Percentiles rank a stretch among this genome's conserved stretches.
phyloP scores from a whole-genome alignment of 2,797 vertebrate genomes.

The Mormyrops boulengeri region DNA sequence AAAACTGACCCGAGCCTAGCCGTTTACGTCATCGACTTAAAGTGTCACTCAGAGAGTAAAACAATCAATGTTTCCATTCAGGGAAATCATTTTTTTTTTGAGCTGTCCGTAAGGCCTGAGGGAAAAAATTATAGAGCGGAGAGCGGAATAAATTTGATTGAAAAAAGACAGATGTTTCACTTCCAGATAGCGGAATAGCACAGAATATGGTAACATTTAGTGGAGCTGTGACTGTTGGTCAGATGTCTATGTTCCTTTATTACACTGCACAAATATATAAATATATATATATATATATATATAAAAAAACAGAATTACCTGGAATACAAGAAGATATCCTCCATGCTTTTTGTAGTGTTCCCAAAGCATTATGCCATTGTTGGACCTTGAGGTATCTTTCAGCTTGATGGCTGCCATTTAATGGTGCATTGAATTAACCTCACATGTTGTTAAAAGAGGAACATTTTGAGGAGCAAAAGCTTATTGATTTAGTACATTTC shows the following conservation, averaged over 20 bases:
- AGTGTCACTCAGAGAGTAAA: neutral
- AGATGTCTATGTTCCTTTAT: neutral
- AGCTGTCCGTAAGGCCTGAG: neutral
- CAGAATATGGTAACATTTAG: neutral
- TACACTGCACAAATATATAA: neutral
- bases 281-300: neutral
- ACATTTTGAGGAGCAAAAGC: neutral
- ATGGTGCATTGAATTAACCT: neutral
- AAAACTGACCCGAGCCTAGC: neutral
- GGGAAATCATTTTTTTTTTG: neutral
- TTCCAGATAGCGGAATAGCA: neutral
- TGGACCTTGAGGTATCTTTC: neutral
- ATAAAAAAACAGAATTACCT: neutral
- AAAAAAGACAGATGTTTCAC: neutral
- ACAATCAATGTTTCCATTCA: conserved; percentile 1
- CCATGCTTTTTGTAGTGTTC: neutral
- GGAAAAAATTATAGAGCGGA: neutral
- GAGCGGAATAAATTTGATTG: conserved; percentile 5
- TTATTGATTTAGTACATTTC: neutral
- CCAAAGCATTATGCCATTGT: neutral
- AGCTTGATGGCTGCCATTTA: neutral
- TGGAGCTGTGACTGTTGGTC: neutral
- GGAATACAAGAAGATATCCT: neutral
- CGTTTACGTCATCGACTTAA: neutral
- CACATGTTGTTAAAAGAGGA: neutral